Evolutionary conservation across 2,888 invertebrate genomes (phyloP).

Genomic region (Dolomedes plantarius): DNA sequence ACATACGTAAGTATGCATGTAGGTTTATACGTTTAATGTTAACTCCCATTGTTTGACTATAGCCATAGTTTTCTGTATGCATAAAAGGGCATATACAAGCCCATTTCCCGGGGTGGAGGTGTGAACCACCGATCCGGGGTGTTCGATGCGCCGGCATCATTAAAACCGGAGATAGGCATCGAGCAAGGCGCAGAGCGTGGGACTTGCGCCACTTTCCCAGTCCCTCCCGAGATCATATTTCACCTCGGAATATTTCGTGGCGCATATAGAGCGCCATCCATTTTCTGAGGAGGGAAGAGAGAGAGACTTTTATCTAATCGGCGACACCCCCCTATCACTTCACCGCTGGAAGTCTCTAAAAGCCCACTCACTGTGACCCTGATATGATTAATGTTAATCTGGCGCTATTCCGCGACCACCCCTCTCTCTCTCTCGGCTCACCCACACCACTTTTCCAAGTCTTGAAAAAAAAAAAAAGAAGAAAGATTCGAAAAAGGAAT

Average conservation of each 20-base stretch:
- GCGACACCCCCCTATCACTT: constrained; percentile 66
- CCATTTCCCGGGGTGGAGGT: too few relatives aligned
- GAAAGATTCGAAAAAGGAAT: constrained; percentile 30
- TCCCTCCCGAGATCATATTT: constrained; percentile 66
- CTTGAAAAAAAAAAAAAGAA: constrained; percentile 43
- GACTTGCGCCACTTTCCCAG: constrained; percentile 20
- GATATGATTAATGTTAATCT: constrained; percentile 72
- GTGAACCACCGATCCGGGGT: too few relatives aligned
- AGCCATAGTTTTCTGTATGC: too few relatives aligned
- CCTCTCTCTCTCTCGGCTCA: background rate
- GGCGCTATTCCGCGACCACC: constrained; percentile 22
- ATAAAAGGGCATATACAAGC: too few relatives aligned
- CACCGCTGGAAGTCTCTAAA: constrained; percentile 54
- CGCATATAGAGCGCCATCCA: constrained; percentile 70
- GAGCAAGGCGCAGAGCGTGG: too few relatives aligned
- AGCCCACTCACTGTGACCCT: constrained; percentile 67
- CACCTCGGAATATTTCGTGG: constrained; percentile 65
- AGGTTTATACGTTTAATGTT: too few relatives aligned
- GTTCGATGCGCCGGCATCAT: too few relatives aligned
- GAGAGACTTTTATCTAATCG: constrained; percentile 61
- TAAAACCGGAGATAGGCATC: too few relatives aligned
- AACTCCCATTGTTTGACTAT: too few relatives aligned
- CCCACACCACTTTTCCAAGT: constrained; percentile 38
- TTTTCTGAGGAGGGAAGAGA: constrained; percentile 24
- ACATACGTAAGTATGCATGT: too few relatives aligned